Conservation (phyloP, 92 coral and sea anemone genomes). For the Montipora capitata region DNA sequence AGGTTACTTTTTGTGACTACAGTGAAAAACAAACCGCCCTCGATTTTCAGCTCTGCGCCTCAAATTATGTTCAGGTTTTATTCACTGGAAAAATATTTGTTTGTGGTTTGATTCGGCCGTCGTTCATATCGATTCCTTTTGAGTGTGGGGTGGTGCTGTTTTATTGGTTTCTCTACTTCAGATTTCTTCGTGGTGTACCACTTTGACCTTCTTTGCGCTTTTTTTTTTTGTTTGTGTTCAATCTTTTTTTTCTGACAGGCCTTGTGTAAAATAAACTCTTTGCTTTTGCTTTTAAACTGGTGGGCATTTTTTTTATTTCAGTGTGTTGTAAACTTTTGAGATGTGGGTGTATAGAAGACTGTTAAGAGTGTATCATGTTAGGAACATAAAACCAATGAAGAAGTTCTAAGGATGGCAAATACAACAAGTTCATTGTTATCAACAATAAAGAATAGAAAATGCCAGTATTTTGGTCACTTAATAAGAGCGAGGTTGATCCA, state of each 20-base stretch:
- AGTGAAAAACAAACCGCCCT: no score
- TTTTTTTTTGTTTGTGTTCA: not conserved
- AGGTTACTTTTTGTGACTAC: no score
- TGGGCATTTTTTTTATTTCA: not conserved
- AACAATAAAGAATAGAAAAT: no score
- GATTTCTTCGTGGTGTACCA: not conserved
- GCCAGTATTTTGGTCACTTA: no score
- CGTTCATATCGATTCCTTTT: slow-evolving; percentile 5
- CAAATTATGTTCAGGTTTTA: not conserved
- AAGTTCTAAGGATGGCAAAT: no score
- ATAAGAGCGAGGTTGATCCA: no score
- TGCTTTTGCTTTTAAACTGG: not conserved
- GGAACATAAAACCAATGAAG: no score
- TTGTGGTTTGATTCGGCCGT: not conserved
- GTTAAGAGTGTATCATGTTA: no score
- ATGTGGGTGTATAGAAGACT: no score
- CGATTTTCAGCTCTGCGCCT: no score
- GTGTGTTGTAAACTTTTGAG: not conserved
- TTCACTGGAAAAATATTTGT: not conserved
- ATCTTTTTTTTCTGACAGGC: not conserved
- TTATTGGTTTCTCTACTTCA: not conserved
- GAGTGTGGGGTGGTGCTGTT: slow-evolving; percentile 7
- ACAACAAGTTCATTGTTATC: no score
- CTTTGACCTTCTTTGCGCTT: not conserved
- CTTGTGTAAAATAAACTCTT: not conserved